A percentile compares a stretch with the other conserved stretches of the same genome.
Conservation (phyloP, 2,888 invertebrate species). For the Ethmia dodecea region DNA sequence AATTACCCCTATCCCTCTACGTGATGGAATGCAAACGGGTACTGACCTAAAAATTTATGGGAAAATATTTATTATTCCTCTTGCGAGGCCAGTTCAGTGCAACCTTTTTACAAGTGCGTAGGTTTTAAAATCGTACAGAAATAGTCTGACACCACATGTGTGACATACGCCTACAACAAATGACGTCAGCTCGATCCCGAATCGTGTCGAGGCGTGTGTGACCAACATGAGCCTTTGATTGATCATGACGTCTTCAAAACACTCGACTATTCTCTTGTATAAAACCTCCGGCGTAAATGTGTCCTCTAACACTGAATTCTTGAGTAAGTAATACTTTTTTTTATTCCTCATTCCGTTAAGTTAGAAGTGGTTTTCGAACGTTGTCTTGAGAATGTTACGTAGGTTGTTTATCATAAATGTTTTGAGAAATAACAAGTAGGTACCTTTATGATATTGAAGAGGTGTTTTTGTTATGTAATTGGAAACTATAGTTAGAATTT, state of each 20-base stretch:
- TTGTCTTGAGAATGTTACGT: no score
- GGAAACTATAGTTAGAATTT: no score
- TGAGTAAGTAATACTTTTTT: no score
- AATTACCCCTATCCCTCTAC: slow-evolving; percentile 63
- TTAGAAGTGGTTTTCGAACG: no score
- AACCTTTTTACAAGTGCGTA: slow-evolving; percentile 17
- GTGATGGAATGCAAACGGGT: slow-evolving; percentile 55
- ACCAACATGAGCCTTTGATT: slow-evolving; percentile 32
- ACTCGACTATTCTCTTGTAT: slow-evolving; percentile 24
- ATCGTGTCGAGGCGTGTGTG: slow-evolving; percentile 31
- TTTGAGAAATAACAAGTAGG: no score
- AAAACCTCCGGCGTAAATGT: no score
- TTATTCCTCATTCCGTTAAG: no score
- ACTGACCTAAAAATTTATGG: slow-evolving; percentile 65
- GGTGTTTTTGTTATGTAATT: no score
- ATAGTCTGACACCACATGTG: slow-evolving; percentile 25
- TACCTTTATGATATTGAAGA: no score
- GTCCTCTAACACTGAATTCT: no score
- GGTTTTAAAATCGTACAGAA: background rate
- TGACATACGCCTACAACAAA: slow-evolving; percentile 45
- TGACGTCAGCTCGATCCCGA: slow-evolving; percentile 46
- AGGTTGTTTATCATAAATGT: no score
- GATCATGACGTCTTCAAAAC: slow-evolving; percentile 41
- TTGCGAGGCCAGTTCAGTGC: slow-evolving; percentile 18
- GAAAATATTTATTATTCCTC: slow-evolving; percentile 44